These are phyloP conservation scores for Lymantria monacha DNA, from an alignment of 2,888 invertebrate species.

Conservation along the genomic window DNA sequence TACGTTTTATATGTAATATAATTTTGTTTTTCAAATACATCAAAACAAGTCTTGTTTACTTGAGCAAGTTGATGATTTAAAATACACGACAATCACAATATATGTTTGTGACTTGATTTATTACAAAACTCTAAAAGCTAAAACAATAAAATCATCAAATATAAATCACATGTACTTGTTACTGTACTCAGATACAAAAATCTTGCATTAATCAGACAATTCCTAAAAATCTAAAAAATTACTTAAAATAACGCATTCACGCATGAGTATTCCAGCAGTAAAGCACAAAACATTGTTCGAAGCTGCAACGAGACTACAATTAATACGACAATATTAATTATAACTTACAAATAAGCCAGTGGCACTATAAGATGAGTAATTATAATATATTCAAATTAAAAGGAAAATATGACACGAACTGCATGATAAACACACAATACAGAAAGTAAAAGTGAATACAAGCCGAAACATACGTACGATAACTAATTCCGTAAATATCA, in stretches of 20 bases:
- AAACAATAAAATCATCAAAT: constrained; percentile 66
- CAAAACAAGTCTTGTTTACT: constrained; percentile 49
- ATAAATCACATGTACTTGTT: constrained; percentile 74
- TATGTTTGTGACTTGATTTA: constrained; percentile 55
- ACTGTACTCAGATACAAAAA: constrained; percentile 76
- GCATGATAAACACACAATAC: constrained; percentile 54
- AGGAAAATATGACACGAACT: constrained; percentile 76
- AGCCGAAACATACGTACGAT: constrained; percentile 48
- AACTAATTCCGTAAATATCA: constrained; percentile 63
- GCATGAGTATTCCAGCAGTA: constrained; percentile 81
- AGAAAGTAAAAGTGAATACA: constrained; percentile 45
- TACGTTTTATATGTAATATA: constrained; percentile 2
- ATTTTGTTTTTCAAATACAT: constrained; percentile 4
- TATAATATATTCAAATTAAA: constrained; percentile 56
- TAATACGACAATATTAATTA: constrained; percentile 52
- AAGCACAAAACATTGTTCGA: constrained; percentile 78
- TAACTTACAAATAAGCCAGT: constrained; percentile 71
- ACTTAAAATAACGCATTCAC: constrained; percentile 75
- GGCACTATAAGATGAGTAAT: constrained; percentile 72
- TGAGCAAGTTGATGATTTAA: constrained; percentile 35
- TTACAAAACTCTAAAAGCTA: constrained; percentile 52
- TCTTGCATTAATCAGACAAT: constrained; percentile 65
- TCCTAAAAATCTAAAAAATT: constrained; percentile 57
- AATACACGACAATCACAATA: constrained; percentile 35
- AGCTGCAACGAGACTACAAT: constrained; percentile 78